Conservation (phyloP, 2,888 invertebrate genomes). For the Catocala fraxini region DNA sequence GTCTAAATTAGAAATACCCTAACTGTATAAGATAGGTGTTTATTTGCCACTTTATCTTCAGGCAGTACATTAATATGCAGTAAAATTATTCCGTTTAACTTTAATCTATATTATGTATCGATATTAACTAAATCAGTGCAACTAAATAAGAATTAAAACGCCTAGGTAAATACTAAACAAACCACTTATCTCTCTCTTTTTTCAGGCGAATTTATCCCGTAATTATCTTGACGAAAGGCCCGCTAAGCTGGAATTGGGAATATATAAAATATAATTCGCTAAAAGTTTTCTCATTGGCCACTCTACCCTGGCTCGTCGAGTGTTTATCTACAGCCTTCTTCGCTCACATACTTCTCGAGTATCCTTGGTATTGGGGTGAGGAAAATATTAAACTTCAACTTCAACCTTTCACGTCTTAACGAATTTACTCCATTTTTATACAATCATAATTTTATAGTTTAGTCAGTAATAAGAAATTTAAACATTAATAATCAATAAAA, state of each 20-base stretch:
- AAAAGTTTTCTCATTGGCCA: constrained; percentile 84
- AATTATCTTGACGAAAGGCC: constrained; percentile 83
- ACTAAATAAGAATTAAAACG: too few species aligned
- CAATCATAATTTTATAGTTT: too few species aligned
- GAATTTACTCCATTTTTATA: constrained; percentile 10
- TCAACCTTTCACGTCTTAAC: constrained; percentile 21
- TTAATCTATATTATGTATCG: too few species aligned
- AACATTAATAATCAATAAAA: too few species aligned
- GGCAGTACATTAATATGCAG: too few species aligned
- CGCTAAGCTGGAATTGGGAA: constrained; percentile 83
- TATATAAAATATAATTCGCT: constrained; percentile 81
- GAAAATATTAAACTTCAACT: constrained; percentile 36
- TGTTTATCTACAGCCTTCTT: constrained; percentile 80
- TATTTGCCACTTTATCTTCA: too few species aligned
- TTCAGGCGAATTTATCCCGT: constrained; percentile 83
- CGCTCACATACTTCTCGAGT: constrained; percentile 76
- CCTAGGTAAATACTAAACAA: too few species aligned
- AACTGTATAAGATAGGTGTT: too few species aligned
- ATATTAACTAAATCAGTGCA: too few species aligned
- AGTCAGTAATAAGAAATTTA: too few species aligned
- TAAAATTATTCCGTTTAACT: too few species aligned
- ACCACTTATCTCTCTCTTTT: constrained; percentile 44
- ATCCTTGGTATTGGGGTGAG: constrained; percentile 86
- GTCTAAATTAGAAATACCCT: too few species aligned
- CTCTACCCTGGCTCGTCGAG: constrained; percentile 81